phyloP scores from a whole-genome alignment of 2,888 invertebrate species.

The Punctoribates punctum region DNA sequence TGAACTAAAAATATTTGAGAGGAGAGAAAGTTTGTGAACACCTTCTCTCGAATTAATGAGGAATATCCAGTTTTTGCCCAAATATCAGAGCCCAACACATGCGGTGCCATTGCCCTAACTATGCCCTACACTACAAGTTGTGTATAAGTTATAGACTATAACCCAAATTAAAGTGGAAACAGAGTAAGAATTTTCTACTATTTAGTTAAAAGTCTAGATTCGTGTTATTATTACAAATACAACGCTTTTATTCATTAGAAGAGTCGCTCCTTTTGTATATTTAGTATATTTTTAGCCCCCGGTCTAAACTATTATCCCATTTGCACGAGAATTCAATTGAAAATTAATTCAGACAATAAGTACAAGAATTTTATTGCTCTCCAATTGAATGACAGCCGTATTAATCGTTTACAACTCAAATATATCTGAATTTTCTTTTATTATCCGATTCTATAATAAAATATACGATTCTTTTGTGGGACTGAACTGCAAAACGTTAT shows the following conservation, averaged over 20 bases:
- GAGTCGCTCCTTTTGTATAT: neutral
- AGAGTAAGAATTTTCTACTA: neutral
- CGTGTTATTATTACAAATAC: neutral
- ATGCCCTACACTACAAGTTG: too few relatives aligned
- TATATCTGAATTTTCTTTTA: neutral
- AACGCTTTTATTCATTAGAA: neutral
- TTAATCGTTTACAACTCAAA: slow-evolving; percentile 8
- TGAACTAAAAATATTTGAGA: neutral
- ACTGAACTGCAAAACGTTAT: neutral
- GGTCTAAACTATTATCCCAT: neutral
- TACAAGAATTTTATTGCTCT: slow-evolving; percentile 10
- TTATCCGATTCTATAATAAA: neutral
- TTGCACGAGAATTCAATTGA: neutral
- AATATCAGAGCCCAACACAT: neutral
- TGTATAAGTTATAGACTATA: too few relatives aligned
- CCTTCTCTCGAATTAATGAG: neutral
- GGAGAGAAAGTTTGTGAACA: slow-evolving; percentile 23
- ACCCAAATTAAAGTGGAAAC: slow-evolving; percentile 13
- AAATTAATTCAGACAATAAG: slow-evolving; percentile 17
- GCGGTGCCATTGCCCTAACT: slow-evolving; percentile 28
- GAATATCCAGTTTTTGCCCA: slow-evolving; percentile 12
- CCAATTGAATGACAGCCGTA: slow-evolving; percentile 14
- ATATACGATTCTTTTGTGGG: neutral
- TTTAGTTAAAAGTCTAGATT: neutral
- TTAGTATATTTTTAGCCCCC: slow-evolving; percentile 5